A percentile compares a stretch with the other conserved stretches of the same genome.
These are phyloP conservation scores for Macrochelys suwanniensis DNA, from an alignment of 2,797 vertebrate species.

Conservation along the genomic window DNA sequence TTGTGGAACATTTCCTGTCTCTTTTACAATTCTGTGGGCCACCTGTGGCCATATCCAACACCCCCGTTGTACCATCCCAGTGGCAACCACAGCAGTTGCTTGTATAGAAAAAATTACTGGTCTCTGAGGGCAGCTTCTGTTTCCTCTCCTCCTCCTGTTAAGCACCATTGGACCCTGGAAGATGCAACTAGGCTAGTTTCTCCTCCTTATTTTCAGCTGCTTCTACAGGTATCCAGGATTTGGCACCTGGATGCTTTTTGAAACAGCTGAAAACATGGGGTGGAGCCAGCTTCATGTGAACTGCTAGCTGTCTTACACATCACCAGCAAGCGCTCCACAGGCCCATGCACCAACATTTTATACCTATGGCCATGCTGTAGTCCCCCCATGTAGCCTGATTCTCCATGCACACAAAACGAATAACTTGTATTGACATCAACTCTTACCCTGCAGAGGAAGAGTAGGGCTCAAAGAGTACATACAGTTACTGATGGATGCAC, in stretches of 20 bases:
- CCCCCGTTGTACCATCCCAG: background rate
- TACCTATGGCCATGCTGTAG: background rate
- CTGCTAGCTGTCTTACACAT: background rate
- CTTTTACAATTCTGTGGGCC: background rate
- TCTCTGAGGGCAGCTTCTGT: background rate
- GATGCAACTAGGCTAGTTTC: background rate
- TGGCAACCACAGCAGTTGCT: conserved; percentile 5
- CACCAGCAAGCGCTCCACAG: background rate
- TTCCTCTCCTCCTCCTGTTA: background rate
- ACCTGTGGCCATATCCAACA: background rate
- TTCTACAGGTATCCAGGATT: background rate
- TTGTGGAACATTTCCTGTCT: background rate
- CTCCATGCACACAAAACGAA: background rate
- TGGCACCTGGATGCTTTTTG: background rate
- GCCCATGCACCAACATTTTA: background rate
- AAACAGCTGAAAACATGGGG: background rate
- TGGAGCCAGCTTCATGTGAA: background rate
- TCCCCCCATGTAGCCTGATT: background rate
- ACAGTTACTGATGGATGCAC: background rate
- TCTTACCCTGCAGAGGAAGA: background rate
- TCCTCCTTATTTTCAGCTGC: background rate
- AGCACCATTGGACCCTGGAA: background rate
- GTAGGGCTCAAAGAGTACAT: background rate
- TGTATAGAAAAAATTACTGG: background rate
- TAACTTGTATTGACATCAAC: background rate